Evolutionary conservation across 2,888 invertebrate genomes (phyloP).

Genomic region (Drosophila fulvimacula): DNA sequence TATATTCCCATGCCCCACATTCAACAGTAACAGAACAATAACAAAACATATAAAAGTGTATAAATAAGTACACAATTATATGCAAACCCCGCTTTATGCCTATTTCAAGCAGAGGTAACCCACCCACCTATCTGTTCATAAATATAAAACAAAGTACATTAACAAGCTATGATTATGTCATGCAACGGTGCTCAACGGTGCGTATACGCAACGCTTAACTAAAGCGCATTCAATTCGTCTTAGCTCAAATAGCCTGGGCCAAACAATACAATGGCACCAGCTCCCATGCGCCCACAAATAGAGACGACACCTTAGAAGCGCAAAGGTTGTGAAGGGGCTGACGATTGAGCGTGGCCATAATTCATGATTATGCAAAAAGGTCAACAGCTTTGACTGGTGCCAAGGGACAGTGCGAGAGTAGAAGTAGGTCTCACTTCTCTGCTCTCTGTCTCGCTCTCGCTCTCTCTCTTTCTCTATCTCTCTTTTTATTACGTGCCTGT

Average conservation of each 20-base stretch:
- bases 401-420: not conserved
- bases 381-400: slow-evolving; percentile 64
- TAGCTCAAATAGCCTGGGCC: not conserved
- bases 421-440: not conserved
- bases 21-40: not conserved
- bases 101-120: not conserved
- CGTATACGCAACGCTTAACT: slow-evolving; percentile 55
- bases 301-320: slow-evolving; percentile 32
- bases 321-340: slow-evolving; percentile 25
- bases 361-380: slow-evolving; percentile 78
- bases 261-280: slow-evolving; percentile 47
- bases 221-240: slow-evolving; percentile 42
- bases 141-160: not conserved
- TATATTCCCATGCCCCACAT: slow-evolving; percentile 1
- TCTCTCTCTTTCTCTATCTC: not conserved
- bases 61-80: not conserved
- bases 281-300: slow-evolving; percentile 15
- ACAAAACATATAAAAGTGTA: not conserved
- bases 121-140: not conserved
- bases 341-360: slow-evolving; percentile 69
- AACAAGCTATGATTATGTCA: slow-evolving; percentile 11
- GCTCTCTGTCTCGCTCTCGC: not conserved
- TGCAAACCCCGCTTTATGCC: no score
- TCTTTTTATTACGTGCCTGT: slow-evolving; percentile 58
- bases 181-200: slow-evolving; percentile 20